Percentiles rank a stretch among this genome's conserved stretches.
These are phyloP conservation scores for Phrynocephalus guinanensis DNA, from an alignment of 2,797 vertebrate genomes.

Conservation along the genomic window DNA sequence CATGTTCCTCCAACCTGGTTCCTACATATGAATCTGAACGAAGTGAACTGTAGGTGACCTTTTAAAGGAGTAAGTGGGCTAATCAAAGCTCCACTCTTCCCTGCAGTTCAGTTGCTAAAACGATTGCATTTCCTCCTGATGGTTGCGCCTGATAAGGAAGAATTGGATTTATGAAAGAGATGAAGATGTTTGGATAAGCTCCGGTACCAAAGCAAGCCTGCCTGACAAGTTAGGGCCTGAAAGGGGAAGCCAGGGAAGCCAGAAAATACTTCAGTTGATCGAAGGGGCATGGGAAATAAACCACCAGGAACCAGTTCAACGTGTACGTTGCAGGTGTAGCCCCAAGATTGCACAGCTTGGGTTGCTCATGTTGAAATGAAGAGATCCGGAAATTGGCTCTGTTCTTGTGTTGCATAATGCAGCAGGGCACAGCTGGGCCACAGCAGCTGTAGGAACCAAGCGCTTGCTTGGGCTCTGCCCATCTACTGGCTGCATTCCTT, in stretches of 20 bases:
- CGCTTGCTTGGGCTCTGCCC: not conserved
- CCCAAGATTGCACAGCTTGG: not conserved
- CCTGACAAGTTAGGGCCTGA: constrained; percentile 84
- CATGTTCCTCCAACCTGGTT: constrained; percentile 44
- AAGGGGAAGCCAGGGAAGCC: constrained; percentile 61
- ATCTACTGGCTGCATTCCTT: not conserved
- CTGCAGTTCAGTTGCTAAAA: constrained; percentile 69
- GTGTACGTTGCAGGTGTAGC: constrained; percentile 24
- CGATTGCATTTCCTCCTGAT: constrained; percentile 76
- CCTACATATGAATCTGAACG: constrained; percentile 56
- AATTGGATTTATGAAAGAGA: constrained; percentile 78
- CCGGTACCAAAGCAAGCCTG: constrained; percentile 73
- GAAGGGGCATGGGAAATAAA: constrained; percentile 46
- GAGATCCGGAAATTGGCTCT: not conserved
- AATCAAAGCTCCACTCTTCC: constrained; percentile 73
- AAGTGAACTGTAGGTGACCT: constrained; percentile 77
- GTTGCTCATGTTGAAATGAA: not conserved
- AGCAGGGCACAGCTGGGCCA: not conserved
- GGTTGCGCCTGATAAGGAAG: constrained; percentile 76
- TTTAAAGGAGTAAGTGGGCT: constrained; percentile 60
- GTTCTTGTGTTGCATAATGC: not conserved
- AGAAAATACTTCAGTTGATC: constrained; percentile 38
- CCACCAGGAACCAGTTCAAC: constrained; percentile 1
- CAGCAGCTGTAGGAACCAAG: not conserved
- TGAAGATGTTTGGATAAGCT: constrained; percentile 81